Evolutionary conservation across 1,140 invertebrate genomes (phyloP), one percentile per base, ranked within the genome.

Genomic region (Gryllus bimaculatus): DNA sequence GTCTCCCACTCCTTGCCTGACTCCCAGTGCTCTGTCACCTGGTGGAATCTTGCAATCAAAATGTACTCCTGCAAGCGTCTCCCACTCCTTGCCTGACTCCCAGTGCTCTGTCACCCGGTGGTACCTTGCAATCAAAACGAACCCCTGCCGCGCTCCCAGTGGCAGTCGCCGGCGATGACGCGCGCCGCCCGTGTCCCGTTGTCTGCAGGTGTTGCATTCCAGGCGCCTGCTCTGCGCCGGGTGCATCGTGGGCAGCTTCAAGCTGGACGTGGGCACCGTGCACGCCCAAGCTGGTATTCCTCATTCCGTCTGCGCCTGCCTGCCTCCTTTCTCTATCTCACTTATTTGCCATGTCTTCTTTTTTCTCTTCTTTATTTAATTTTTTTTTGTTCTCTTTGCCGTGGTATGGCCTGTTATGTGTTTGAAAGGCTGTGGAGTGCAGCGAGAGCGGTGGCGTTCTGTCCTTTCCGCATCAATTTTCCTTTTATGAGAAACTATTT

Each of bases 231-330:
- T 87, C 78, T 84, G 89, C 75, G 85, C 88, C 21, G 89, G 90
- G 77, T 89, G 88, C 39, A 83, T 89, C 78, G 89, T 91, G 48
- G 91, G 91, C 79, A 87, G 85, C 75, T 91, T 91, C 88, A 91
- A 91, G 87, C 88, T 91, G 82, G 90, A 91, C 85, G 85, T 91
- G 79, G 88, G 89, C 83, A 91, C 90, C 13, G 88, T 91, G 80
- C 91, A 90, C 86, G 87, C 89, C 84, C 85, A 88, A 81, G 85
- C 85, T 80, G 90, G 91, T 92, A 91, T 80, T 80, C 18, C 10
- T 18, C 54, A 10, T 10, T 13, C 10, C 18, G 54, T 18, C 54
- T 66, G 18, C 54, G 54, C 54, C 54, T 18, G 10, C 26, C 54
- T 66, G 10, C 54, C 18, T 66, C 54, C 76, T 77, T 48, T 77